Evolutionary conservation across 1,140 invertebrate species (phyloP).

Genomic region (Proales similis): DNA sequence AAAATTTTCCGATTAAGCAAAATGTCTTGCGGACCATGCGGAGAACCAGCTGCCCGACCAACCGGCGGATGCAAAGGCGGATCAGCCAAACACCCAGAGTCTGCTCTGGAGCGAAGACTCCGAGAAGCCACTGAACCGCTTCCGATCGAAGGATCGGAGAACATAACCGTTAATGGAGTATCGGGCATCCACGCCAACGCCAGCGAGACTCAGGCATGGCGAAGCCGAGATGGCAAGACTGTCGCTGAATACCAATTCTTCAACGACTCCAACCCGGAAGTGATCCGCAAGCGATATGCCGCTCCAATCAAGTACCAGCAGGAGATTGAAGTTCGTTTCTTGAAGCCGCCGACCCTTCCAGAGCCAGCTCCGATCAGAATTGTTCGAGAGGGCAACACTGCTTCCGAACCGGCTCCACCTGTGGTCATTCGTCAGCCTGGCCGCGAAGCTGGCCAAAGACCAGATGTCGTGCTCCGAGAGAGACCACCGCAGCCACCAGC

Average conservation of each 20-base stretch:
- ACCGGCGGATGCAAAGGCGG: too few species aligned
- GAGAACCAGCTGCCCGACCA: too few species aligned
- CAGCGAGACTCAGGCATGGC: too few species aligned
- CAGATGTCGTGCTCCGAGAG: conserved; percentile 36
- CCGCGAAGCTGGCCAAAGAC: conserved; percentile 1
- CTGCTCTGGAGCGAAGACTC: too few species aligned
- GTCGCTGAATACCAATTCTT: conserved; percentile 37
- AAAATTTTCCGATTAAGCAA: too few species aligned
- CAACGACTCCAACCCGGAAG: conserved; percentile 37
- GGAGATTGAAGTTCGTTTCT: conserved; percentile 11
- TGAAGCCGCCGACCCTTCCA: conserved; percentile 26
- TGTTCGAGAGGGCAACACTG: neutral
- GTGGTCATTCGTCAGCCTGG: conserved; percentile 18
- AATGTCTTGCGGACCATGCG: too few species aligned
- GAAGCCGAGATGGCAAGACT: too few species aligned
- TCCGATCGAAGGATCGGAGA: conserved; percentile 10
- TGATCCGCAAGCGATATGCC: conserved; percentile 17
- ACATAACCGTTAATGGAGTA: conserved; percentile 21
- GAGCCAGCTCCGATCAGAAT: conserved; percentile 13
- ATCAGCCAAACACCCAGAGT: too few species aligned
- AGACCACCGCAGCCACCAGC: conserved; percentile 18
- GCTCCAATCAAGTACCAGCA: conserved; percentile 23
- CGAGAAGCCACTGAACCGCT: too few species aligned
- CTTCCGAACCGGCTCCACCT: conserved; percentile 25
- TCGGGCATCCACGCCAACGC: conserved; percentile 8